phyloP scores from a whole-genome alignment of 2,113 vertebrate species.

The Ochotona princeps region DNA sequence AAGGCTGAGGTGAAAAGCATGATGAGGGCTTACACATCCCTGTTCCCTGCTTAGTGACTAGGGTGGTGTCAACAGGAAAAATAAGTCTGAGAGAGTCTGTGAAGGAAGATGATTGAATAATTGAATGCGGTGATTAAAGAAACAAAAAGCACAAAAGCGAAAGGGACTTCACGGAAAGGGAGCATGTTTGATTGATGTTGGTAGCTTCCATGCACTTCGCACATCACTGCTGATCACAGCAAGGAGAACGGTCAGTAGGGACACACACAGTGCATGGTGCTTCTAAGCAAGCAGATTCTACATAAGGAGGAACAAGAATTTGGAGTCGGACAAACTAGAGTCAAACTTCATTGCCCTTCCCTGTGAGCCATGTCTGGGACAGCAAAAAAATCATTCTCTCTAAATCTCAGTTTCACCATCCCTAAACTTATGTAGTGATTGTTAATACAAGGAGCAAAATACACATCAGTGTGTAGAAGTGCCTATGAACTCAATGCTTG shows the following conservation, averaged over 20 bases:
- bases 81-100: not conserved
- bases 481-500: not conserved
- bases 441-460: no score
- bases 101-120: not conserved
- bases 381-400: not conserved
- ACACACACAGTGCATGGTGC: not conserved
- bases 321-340: not conserved
- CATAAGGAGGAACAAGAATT: not conserved
- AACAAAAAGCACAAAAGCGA: not conserved
- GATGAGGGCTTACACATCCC: no score
- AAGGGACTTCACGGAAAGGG: not conserved
- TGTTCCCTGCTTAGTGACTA: fast-evolving
- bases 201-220: not conserved
- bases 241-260: not conserved
- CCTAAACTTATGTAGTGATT: not conserved
- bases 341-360: not conserved
- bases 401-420: not conserved
- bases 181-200: not conserved
- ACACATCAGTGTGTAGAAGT: no score
- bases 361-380: not conserved
- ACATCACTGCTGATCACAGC: not conserved
- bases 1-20: no score
- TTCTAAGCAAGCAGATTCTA: not conserved
- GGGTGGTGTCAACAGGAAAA: not conserved
- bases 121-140: not conserved